A percentile compares a stretch with the other conserved stretches of the same genome.
phyloP scores from a whole-genome alignment of 2,797 vertebrate genomes.

The Distichodus sexfasciatus region DNA sequence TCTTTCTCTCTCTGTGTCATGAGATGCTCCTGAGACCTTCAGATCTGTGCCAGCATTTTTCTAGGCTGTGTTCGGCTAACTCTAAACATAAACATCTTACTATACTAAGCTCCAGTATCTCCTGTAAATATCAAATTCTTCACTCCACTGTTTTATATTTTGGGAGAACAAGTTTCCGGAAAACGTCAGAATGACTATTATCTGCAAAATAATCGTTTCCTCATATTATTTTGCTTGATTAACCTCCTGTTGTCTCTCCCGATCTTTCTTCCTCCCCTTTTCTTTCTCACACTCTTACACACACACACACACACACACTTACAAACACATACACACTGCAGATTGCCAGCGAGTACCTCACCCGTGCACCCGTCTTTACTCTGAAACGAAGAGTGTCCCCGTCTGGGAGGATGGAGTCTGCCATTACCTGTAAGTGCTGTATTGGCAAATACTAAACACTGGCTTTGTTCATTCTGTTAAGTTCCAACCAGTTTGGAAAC shows the following conservation, averaged over 20 bases:
- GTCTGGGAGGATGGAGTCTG: conserved; percentile 91
- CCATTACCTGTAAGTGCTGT: conserved; percentile 87
- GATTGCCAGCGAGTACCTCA: conserved; percentile 89
- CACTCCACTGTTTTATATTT: neutral
- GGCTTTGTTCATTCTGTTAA: no score
- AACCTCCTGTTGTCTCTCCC: neutral
- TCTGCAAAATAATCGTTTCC: neutral
- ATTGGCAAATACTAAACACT: neutral
- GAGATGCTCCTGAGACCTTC: neutral
- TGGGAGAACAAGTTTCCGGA: neutral
- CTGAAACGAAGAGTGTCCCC: conserved; percentile 90
- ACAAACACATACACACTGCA: no score
- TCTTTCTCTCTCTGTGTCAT: neutral
- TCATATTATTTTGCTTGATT: neutral
- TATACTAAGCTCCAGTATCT: neutral
- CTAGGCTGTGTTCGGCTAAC: neutral
- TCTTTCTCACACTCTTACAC: no score
- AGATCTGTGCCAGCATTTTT: neutral
- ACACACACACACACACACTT: no score
- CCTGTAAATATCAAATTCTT: neutral
- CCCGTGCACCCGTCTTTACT: conserved; percentile 90
- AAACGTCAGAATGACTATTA: no score
- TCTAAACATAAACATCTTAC: neutral
- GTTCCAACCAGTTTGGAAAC: no score
- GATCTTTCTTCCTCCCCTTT: conserved; percentile 40